Conservation (phyloP, 1,140 invertebrate species). For the Planococcus citri region DNA sequence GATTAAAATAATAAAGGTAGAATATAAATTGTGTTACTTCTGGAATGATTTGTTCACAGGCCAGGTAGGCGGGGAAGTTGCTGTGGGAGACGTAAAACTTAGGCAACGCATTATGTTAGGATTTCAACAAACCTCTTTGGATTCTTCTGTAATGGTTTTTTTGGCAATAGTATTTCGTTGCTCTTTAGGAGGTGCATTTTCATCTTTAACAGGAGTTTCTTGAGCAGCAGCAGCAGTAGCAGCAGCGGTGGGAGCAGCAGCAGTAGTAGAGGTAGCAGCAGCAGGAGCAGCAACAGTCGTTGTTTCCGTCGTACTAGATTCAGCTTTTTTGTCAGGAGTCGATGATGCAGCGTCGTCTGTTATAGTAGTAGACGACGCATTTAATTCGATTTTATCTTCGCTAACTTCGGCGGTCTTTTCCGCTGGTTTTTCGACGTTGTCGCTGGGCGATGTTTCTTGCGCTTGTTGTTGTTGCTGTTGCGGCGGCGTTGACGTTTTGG, state of each 20-base stretch:
- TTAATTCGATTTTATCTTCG: constrained; percentile 33
- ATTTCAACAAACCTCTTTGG: constrained; percentile 27
- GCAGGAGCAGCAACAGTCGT: no score
- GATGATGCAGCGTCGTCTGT: no score
- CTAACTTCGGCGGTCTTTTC: constrained; percentile 23
- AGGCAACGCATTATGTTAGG: constrained; percentile 23
- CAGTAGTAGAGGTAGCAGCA: no score
- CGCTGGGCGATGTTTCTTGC: no score
- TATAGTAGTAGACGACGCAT: constrained; percentile 17
- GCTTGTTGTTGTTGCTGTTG: constrained; percentile 29
- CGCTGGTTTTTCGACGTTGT: constrained; percentile 29
- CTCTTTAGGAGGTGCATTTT: constrained; percentile 28
- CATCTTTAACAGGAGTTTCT: neutral
- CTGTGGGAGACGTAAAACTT: neutral
- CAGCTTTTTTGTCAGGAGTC: no score
- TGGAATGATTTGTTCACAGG: neutral
- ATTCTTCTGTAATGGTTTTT: constrained; percentile 29
- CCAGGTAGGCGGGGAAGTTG: neutral
- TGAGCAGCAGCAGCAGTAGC: no score
- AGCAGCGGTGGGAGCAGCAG: no score
- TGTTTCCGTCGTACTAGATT: no score
- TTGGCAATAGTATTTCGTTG: constrained; percentile 34
- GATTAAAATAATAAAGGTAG: neutral
- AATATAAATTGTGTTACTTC: neutral
- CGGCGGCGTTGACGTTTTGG: no score